These are phyloP conservation scores for Manis crassicaudata DNA, from an alignment of 2,797 vertebrate genomes.

Conservation along the genomic window DNA sequence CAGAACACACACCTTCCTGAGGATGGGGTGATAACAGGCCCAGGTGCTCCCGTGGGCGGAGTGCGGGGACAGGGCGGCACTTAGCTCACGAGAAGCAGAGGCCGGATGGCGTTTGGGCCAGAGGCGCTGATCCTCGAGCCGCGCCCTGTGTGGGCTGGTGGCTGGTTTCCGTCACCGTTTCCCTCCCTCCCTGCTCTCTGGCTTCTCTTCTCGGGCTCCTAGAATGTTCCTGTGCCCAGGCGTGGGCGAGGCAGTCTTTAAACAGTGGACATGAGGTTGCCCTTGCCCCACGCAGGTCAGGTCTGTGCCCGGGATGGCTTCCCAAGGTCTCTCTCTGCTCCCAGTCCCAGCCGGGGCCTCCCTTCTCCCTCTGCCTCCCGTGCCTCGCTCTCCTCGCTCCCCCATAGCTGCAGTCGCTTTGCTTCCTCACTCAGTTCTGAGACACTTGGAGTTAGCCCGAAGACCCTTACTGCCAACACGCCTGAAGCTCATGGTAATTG, in stretches of 20 bases:
- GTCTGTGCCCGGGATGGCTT: not conserved
- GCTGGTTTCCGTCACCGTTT: not conserved
- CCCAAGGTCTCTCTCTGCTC: not conserved
- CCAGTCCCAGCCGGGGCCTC: not conserved
- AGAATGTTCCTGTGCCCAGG: not conserved
- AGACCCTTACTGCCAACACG: not conserved
- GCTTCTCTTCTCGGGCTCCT: not conserved
- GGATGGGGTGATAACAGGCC: not conserved
- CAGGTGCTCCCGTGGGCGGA: not conserved
- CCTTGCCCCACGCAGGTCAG: not conserved
- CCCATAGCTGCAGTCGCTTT: not conserved
- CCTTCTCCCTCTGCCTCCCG: not conserved
- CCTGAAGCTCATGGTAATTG: not conserved
- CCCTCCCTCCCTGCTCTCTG: not conserved
- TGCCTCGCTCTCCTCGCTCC: not conserved
- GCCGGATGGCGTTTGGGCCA: not conserved
- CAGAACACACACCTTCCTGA: slow-evolving; percentile 33
- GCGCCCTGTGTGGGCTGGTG: not conserved
- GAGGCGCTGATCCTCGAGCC: not conserved
- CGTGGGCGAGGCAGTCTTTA: not conserved
- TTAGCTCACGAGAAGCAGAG: not conserved
- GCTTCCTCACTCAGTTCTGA: not conserved
- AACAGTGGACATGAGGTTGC: not conserved
- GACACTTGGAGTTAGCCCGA: not conserved
- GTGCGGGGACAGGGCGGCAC: not conserved